Evolutionary conservation across 2,797 vertebrate genomes (phyloP).

Genomic region (Poecile montanus): DNA sequence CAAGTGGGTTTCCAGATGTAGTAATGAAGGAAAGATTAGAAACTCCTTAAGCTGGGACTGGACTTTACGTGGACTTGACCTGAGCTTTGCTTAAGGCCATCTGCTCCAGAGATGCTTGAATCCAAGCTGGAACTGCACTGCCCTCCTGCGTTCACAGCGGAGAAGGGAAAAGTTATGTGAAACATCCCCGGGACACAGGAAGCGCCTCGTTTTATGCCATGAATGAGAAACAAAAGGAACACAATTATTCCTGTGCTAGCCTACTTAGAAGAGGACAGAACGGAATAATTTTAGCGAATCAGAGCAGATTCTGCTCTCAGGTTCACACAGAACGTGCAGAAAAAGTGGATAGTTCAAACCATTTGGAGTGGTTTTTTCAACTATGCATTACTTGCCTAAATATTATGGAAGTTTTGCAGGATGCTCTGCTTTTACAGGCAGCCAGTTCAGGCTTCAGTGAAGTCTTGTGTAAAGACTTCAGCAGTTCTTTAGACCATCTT

Average conservation of each 20-base stretch:
- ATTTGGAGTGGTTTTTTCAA: not conserved
- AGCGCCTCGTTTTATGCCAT: fast-evolving
- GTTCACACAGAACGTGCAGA: not conserved
- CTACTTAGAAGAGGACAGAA: not conserved
- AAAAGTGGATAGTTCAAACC: not conserved
- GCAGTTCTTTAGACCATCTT: not conserved
- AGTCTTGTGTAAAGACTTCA: not conserved
- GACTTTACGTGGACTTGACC: not conserved
- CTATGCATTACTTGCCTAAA: not conserved
- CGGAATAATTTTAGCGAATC: not conserved
- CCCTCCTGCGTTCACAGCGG: constrained; percentile 65
- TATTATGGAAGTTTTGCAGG: not conserved
- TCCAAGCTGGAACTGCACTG: constrained; percentile 61
- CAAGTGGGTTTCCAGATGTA: not conserved
- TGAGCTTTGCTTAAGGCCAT: not conserved
- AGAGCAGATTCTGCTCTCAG: not conserved
- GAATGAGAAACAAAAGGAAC: not conserved
- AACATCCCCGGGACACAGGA: fast-evolving
- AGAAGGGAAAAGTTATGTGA: not conserved
- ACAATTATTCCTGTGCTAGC: fast-evolving
- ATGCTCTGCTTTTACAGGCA: not conserved
- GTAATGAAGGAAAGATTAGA: not conserved
- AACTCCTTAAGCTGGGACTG: not conserved
- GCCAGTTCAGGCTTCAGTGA: not conserved
- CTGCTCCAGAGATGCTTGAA: not conserved